Conservation (phyloP, 2,113 vertebrate species). For the Sinocyclocheilus grahami region DNA sequence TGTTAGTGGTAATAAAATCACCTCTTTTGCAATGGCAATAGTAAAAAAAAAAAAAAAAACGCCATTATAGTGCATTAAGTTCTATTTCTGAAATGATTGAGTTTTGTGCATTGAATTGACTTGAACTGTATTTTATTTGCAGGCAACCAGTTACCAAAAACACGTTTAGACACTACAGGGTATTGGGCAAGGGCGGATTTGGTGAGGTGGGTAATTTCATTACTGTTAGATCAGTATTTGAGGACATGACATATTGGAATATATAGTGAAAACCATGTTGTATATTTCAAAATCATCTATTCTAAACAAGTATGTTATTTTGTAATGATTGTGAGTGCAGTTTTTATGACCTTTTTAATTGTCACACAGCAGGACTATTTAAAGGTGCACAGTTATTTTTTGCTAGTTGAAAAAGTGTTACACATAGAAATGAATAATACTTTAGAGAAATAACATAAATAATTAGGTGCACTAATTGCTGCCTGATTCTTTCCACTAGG, state of each 20-base stretch:
- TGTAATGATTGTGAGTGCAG: background rate
- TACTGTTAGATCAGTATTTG: background rate
- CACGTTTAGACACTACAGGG: conserved; percentile 87
- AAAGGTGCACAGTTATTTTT: background rate
- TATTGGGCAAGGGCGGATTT: conserved; percentile 88
- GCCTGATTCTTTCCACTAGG: conserved; percentile 66
- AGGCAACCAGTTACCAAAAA: conserved; percentile 87
- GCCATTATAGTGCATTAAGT: background rate
- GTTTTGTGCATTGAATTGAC: conserved; percentile 50
- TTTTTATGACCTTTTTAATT: background rate
- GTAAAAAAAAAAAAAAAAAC: background rate
- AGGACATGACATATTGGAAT: background rate
- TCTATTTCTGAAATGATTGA: background rate
- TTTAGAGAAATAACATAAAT: background rate
- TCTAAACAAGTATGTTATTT: background rate
- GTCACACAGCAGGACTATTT: background rate
- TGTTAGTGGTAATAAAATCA: background rate
- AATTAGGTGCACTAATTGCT: background rate
- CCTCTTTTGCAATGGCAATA: background rate
- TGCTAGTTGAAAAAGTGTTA: background rate
- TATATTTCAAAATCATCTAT: background rate
- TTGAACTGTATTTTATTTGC: conserved; percentile 58
- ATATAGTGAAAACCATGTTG: background rate
- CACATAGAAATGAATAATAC: background rate
- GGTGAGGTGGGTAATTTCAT: conserved; percentile 78